Evolutionary conservation across 1,140 invertebrate species (phyloP).

Genomic region (Drosophila littoralis): DNA sequence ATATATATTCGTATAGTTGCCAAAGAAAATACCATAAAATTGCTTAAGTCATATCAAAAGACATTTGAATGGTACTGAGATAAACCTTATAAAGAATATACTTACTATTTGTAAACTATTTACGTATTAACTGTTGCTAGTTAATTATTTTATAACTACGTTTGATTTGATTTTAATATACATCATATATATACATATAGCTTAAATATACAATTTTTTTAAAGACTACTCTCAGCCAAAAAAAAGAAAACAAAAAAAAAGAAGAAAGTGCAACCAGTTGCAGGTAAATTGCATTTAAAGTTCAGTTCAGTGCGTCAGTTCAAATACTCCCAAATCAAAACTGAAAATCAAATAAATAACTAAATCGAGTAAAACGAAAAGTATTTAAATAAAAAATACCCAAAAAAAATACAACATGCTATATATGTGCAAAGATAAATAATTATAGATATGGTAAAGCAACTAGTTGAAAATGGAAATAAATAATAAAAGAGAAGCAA

Average conservation of each 20-base stretch:
- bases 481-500: conserved; percentile 10
- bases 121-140: conserved; percentile 59
- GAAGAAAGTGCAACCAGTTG: conserved; percentile 37
- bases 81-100: conserved; percentile 49
- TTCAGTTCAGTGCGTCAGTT: conserved; percentile 51
- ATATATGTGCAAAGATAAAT: conserved; percentile 46
- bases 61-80: conserved; percentile 76
- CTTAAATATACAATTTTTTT: conserved; percentile 40
- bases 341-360: conserved; percentile 73
- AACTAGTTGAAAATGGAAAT: conserved; percentile 2
- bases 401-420: conserved; percentile 40
- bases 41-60: conserved; percentile 83
- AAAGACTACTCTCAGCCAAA: conserved; percentile 9
- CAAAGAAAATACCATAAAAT: conserved; percentile 59
- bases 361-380: conserved; percentile 53
- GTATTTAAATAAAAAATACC: conserved; percentile 14
- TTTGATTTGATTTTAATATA: conserved; percentile 8
- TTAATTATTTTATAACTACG: conserved; percentile 22
- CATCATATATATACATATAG: conserved; percentile 7
- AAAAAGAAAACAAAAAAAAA: background rate
- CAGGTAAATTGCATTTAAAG: conserved; percentile 75
- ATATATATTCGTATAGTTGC: conserved; percentile 28
- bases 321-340: conserved; percentile 60
- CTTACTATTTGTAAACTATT: conserved; percentile 74
- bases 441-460: conserved; percentile 27